phyloP scores from a whole-genome alignment of 2,797 vertebrate genomes.

The Urosaurus nigricauda region DNA sequence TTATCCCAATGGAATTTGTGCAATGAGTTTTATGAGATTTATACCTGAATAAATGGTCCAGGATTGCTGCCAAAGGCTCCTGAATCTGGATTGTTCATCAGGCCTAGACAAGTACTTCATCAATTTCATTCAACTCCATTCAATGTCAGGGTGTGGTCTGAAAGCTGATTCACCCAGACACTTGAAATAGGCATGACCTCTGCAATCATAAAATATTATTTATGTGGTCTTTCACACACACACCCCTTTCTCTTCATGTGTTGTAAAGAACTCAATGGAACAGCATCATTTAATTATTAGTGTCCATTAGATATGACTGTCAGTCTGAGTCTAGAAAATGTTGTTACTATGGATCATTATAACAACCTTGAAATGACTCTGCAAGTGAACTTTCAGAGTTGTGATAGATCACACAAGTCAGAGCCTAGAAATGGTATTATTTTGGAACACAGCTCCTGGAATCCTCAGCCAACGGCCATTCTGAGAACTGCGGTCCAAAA shows the following conservation, averaged over 20 bases:
- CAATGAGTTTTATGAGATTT: not conserved
- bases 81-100: not conserved
- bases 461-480: too few species aligned
- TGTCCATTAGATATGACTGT: slow-evolving; percentile 53
- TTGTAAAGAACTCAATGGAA: slow-evolving; percentile 41
- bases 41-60: not conserved
- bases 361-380: slow-evolving; percentile 40
- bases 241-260: slow-evolving; percentile 39
- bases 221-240: slow-evolving; percentile 42
- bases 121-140: not conserved
- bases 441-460: too few species aligned
- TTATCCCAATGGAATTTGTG: not conserved
- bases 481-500: too few species aligned
- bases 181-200: slow-evolving; percentile 20
- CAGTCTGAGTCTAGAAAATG: slow-evolving; percentile 15
- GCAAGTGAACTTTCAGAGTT: slow-evolving; percentile 2
- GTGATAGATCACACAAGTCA: not conserved
- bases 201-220: slow-evolving; percentile 34
- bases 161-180: not conserved
- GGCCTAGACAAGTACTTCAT: not conserved
- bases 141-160: not conserved
- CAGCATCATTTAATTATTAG: slow-evolving; percentile 56
- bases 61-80: too few species aligned
- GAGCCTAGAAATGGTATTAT: not conserved
- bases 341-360: slow-evolving; percentile 40